Conservation (phyloP, 2,797 vertebrate species). For the Odontamblyopus lacepedii region DNA sequence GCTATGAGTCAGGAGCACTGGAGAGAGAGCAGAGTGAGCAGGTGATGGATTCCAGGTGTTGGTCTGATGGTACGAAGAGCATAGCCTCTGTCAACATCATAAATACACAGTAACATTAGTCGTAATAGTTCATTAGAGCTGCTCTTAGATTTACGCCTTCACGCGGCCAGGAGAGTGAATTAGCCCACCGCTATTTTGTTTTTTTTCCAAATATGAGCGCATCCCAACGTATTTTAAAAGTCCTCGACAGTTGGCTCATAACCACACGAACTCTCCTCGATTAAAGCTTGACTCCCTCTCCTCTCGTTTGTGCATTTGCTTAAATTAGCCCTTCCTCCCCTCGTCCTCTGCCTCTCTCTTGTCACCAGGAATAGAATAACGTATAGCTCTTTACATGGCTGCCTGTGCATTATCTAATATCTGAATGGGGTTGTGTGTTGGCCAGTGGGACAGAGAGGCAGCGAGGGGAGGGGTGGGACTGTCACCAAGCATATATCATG, state of each 20-base stretch:
- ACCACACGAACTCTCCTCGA: conserved; percentile 46
- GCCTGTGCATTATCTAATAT: conserved; percentile 67
- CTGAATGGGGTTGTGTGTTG: conserved; percentile 57
- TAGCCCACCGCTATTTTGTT: conserved; percentile 38
- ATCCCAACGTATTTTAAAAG: conserved; percentile 35
- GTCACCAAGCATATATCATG: conserved; percentile 58
- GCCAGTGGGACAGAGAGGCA: conserved; percentile 43
- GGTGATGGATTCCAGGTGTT: conserved; percentile 43
- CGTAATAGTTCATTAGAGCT: conserved; percentile 62
- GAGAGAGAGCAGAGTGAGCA: conserved; percentile 9
- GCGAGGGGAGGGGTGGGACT: conserved; percentile 21
- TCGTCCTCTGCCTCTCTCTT: conserved; percentile 42
- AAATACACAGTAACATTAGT: conserved; percentile 54
- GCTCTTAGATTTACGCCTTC: conserved; percentile 51
- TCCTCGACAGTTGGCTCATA: conserved; percentile 38
- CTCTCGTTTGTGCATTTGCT: conserved; percentile 40
- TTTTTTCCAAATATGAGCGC: conserved; percentile 22
- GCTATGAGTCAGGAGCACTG: neutral
- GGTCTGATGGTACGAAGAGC: conserved; percentile 30
- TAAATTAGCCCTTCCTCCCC: conserved; percentile 63
- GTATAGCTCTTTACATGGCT: conserved; percentile 61
- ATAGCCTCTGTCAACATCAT: conserved; percentile 56
- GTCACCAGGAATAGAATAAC: conserved; percentile 67
- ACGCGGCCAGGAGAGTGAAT: conserved; percentile 37
- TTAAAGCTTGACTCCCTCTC: conserved; percentile 28